phyloP scores from a whole-genome alignment of 2,113 vertebrate species.

The Athene noctua region DNA sequence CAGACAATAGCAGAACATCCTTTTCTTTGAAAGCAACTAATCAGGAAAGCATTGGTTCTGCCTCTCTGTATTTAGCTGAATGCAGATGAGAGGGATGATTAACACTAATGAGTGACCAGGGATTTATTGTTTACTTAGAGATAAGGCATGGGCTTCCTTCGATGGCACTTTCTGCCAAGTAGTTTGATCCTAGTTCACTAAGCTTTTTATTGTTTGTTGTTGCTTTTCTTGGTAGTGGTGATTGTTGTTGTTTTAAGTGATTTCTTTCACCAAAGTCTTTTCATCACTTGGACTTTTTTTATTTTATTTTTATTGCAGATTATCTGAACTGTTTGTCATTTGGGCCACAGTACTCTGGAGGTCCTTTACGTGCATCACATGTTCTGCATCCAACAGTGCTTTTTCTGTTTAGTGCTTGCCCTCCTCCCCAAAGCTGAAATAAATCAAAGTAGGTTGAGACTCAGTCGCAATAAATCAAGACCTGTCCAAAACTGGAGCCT shows the following conservation, averaged over 20 bases:
- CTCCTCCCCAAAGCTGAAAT: conserved; percentile 89
- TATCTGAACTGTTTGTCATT: conserved; percentile 68
- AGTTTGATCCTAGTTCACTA: conserved; percentile 3
- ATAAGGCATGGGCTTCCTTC: conserved; percentile 73
- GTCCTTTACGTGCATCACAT: conserved; percentile 72
- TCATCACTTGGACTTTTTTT: conserved; percentile 19
- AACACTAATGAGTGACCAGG: conserved; percentile 75
- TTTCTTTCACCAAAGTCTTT: conserved; percentile 33
- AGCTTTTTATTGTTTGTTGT: conserved; percentile 42
- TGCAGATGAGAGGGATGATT: conserved; percentile 79
- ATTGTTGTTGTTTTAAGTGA: conserved; percentile 13
- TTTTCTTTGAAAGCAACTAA: conserved; percentile 32
- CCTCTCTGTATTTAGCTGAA: conserved; percentile 71
- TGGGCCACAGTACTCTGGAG: conserved; percentile 70
- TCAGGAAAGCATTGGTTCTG: conserved; percentile 42
- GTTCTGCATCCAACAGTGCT: conserved; percentile 79
- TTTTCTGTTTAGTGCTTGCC: conserved; percentile 81
- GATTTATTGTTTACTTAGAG: conserved; percentile 78
- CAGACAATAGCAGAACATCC: conserved; percentile 64
- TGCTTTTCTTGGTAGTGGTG: not conserved
- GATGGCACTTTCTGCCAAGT: conserved; percentile 73
- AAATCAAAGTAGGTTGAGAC: conserved; percentile 97
- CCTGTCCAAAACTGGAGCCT: conserved; percentile 97
- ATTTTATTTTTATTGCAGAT: conserved; percentile 56
- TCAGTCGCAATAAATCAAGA: conserved; percentile 98